Conservation (phyloP, 1,140 invertebrate genomes). For the Drosophila sp. region DNA sequence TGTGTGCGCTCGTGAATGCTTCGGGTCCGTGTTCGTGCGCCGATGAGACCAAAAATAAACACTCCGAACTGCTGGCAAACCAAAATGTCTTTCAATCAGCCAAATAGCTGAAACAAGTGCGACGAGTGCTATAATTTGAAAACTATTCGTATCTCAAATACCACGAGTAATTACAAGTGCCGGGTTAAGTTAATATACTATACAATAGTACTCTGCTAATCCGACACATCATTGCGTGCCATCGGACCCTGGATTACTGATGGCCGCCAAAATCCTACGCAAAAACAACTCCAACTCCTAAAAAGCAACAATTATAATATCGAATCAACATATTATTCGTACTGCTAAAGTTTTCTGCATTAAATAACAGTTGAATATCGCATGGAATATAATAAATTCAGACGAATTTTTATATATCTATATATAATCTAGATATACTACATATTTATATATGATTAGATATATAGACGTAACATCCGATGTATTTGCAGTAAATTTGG, state of each 20-base stretch:
- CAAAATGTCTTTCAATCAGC: constrained; percentile 28
- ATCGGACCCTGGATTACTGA: constrained; percentile 80
- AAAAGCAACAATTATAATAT: not conserved
- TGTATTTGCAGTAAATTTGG: constrained; percentile 52
- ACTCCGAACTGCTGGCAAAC: constrained; percentile 64
- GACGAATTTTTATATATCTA: constrained; percentile 8
- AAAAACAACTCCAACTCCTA: constrained; percentile 1
- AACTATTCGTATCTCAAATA: not conserved
- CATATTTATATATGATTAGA: constrained; percentile 21
- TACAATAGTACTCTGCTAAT: not conserved
- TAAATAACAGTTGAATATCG: not conserved
- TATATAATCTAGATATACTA: not conserved
- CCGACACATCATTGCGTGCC: constrained; percentile 46
- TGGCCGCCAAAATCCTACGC: constrained; percentile 26
- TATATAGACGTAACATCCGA: constrained; percentile 40
- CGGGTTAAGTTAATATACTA: constrained; percentile 15
- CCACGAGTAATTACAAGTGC: constrained; percentile 10
- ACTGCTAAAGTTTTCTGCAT: not conserved
- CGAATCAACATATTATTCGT: not conserved
- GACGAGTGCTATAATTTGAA: constrained; percentile 2
- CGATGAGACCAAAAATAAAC: constrained; percentile 75
- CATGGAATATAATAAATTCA: constrained; percentile 1
- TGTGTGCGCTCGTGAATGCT: constrained; percentile 70
- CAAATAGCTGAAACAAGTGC: constrained; percentile 13
- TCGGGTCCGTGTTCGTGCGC: constrained; percentile 60